Base-by-base conservation (phyloP, 2,888 invertebrate species). In the Drosophila longiperda region DNA sequence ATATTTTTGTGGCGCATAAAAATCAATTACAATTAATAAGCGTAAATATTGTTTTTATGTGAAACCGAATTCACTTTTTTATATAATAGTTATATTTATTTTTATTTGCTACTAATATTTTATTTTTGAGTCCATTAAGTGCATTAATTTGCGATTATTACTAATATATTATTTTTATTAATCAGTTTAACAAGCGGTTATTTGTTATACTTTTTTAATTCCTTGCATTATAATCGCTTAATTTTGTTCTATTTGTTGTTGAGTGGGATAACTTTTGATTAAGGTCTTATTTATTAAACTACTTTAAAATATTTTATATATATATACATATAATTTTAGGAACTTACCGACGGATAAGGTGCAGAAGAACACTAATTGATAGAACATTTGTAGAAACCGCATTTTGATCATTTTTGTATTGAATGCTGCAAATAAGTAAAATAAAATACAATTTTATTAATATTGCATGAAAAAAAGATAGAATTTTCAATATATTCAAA, bases 301-400 rank as follows among this genome's bases (percentile, higher is more conserved):
- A 0, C 6, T 1, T 15, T 23, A 6, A 3, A 11, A 26, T 3
- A 3, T 17, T n/a, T 3, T 17, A 8, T 29, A 52, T 11, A 12
- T 11, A 11, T 3, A 36, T 12, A 0, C 17, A 32, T 32, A 15
- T 32, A 36, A 36, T 45, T 29, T 17, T 8, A 15, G n/a, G 7
- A 34, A 68, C 84, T 84, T 89, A 84, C 84, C 87, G 11, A 76
- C 33, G 48, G 59, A 58, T 65, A 83, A 20, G 20, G 64, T 62
- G 20, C 87, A 58, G 4, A 87, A 45, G 9, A 85, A 74, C 4
- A 73, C 75, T 23, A 63, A 40, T 55, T 66, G 69, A 48, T 71
- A 79, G 4, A 50, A 45, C 54, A 59, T 60, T 20, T 73, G 87
- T 64, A 63, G 69, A 76, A 78, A 70, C 81, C 74, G 62, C 84